Evolutionary conservation across 2,888 invertebrate species (phyloP).

Genomic region (Drosophila limbata): DNA sequence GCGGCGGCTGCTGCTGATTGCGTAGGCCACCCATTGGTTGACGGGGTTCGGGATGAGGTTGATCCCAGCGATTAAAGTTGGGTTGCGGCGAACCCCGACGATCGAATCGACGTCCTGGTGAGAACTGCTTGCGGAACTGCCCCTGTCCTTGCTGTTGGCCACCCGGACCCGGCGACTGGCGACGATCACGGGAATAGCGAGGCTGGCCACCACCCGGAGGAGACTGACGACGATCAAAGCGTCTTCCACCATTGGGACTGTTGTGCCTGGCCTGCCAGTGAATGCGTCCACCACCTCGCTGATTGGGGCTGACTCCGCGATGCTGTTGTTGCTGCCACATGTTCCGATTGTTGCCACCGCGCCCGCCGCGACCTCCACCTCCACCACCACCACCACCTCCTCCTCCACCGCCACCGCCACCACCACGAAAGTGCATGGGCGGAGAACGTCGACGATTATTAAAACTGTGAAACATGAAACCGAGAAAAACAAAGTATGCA

Average conservation of each 20-base stretch:
- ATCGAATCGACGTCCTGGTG: constrained; percentile 78
- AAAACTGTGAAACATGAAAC: constrained; percentile 65
- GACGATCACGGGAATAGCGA: constrained; percentile 65
- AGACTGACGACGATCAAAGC: constrained; percentile 74
- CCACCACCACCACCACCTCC: constrained; percentile 49
- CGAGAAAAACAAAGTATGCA: constrained; percentile 5
- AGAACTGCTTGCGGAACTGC: constrained; percentile 81
- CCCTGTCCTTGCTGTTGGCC: constrained; percentile 56
- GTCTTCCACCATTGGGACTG: constrained; percentile 74
- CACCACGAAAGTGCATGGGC: constrained; percentile 70
- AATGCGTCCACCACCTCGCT: constrained; percentile 75
- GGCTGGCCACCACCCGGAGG: constrained; percentile 56
- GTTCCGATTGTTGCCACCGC: constrained; percentile 72
- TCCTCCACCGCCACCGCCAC: constrained; percentile 62
- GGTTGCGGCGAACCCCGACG: constrained; percentile 73
- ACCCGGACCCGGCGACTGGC: constrained; percentile 67
- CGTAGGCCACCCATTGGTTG: constrained; percentile 34
- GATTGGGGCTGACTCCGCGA: constrained; percentile 74
- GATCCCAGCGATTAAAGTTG: constrained; percentile 80
- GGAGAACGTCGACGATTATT: constrained; percentile 83
- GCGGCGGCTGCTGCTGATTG: constrained; percentile 41
- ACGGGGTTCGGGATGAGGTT: constrained; percentile 48
- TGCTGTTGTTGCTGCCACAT: constrained; percentile 66
- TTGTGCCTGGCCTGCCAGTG: constrained; percentile 82
- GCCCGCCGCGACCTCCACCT: constrained; percentile 64